A percentile compares a stretch with the other conserved stretches of the same genome.
Conservation (phyloP, 2,113 vertebrate species). For the Oenanthe melanoleuca region DNA sequence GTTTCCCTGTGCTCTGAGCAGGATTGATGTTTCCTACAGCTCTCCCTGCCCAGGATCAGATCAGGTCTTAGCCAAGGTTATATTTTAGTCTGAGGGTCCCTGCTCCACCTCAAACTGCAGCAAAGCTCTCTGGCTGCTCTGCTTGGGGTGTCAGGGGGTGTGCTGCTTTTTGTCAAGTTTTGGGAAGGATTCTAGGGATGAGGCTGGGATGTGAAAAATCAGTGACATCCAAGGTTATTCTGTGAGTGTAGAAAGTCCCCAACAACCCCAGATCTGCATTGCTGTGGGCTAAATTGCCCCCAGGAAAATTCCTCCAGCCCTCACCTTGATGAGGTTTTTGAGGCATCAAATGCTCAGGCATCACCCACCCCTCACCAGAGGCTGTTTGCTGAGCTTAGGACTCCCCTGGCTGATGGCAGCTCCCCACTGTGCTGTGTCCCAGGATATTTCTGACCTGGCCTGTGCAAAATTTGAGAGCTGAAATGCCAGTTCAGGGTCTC, state of each 20-base stretch:
- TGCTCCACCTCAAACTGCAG: background rate
- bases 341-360: accelerated
- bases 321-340: background rate
- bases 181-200: background rate
- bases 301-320: background rate
- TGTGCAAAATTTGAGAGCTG: background rate
- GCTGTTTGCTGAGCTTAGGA: background rate
- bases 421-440: background rate
- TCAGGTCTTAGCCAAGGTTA: background rate
- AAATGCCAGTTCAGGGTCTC: background rate
- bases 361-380: background rate
- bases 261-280: background rate
- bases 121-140: background rate
- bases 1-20: accelerated
- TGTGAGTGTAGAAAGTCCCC: background rate
- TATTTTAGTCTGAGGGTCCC: background rate
- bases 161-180: background rate
- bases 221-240: background rate
- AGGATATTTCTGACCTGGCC: background rate
- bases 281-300: background rate
- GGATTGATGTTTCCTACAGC: background rate
- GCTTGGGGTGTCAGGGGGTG: background rate
- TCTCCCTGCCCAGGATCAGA: accelerated
- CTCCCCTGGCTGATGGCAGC: background rate
- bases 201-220: background rate